Base-by-base conservation (phyloP, 64 coral and sea anemone genomes). In the Montipora sp. region DNA sequence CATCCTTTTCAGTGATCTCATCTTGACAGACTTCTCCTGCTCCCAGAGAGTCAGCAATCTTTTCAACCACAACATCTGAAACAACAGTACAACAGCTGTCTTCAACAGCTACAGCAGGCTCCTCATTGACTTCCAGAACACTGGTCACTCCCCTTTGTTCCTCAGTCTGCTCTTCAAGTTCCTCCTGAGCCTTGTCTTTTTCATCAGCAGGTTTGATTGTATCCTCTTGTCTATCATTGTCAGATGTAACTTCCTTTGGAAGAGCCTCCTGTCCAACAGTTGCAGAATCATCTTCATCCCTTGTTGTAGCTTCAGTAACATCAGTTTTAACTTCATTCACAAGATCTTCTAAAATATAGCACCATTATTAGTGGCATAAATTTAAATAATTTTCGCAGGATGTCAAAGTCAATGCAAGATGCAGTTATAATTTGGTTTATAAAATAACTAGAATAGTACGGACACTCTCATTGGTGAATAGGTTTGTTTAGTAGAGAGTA, bases 301-400 rank as follows among this genome's bases (percentile, higher is more conserved):
- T 20, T 46, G 18, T 15, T 85, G 44, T 22, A 0, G 0, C 63
- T 85, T 50, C 80, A 46, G 16, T 20, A 83, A 43, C 43, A 22
- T 83, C n/a, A 27, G 3, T 22, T 71, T 50, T 85, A 45, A 68
- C 45, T 65, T 47, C 45, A 50, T 72, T 12, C 3, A 60, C 47
- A 22, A 85, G 15, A 7, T 47, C 63, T 72, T 85, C 82, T 85
- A 63, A 85, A 85, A 85, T 21, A 46, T 36, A 85, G 61, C 7
- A 85, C 47, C 59, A 85, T 72, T 48, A 43, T 85, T 85, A 85
- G 82, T 20, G 8, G 44, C 3, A 36, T 36, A 36, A 36, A 36
- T 36, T n/a, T 57, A 8, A 57, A 8, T 6, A 8, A 6, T 57
- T 57, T 57, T 57, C 7, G 0, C 53, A 57, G 4, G 14, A 76